Evolutionary conservation across 1,140 invertebrate genomes (phyloP).

Genomic region (Meloidogyne exigua): DNA sequence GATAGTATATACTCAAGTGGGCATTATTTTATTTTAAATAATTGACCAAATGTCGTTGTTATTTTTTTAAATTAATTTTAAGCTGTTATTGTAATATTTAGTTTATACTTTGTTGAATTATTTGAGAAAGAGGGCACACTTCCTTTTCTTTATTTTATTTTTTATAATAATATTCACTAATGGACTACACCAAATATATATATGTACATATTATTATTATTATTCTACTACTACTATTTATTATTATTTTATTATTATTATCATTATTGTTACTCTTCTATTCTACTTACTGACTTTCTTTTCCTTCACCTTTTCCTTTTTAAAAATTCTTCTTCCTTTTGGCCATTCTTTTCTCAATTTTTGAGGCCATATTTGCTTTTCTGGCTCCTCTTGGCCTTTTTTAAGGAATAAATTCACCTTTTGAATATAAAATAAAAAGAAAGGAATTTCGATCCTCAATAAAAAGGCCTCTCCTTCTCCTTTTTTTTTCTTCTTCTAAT

Average conservation of each 20-base stretch:
- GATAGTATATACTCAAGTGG: no score
- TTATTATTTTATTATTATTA: background rate
- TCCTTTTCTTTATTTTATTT: no score
- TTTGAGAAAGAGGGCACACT: no score
- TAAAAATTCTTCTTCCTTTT: constrained; percentile 3
- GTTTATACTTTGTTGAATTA: no score
- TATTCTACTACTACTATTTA: background rate
- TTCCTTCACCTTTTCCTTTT: background rate
- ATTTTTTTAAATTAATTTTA: no score
- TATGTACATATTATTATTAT: no score
- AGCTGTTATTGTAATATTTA: no score
- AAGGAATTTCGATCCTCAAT: constrained; percentile 1
- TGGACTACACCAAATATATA: background rate
- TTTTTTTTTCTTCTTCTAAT: constrained; percentile 8
- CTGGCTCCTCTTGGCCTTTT: background rate
- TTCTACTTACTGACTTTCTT: no score
- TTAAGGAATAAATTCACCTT: background rate
- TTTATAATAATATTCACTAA: background rate
- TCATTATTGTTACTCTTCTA: no score
- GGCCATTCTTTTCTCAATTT: background rate
- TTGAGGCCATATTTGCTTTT: background rate
- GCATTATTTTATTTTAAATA: no score
- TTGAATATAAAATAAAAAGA: background rate
- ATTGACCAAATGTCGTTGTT: no score
- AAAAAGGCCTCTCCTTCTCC: background rate